Evolutionary conservation across 1,140 invertebrate genomes (phyloP).

Genomic region (Hestina assimilis): DNA sequence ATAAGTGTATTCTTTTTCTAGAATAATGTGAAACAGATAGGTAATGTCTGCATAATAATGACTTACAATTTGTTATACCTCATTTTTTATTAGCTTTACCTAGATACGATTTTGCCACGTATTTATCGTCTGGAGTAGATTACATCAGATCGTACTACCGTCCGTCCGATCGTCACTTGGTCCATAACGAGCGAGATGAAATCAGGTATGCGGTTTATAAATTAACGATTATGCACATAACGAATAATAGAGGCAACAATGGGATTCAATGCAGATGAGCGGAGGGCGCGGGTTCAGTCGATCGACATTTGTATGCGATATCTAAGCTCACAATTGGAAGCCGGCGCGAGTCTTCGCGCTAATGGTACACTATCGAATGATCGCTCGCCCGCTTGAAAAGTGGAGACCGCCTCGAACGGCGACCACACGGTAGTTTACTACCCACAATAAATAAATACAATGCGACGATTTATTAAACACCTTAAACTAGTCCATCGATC

Average conservation of each 20-base stretch:
- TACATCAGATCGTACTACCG: slow-evolving; percentile 6
- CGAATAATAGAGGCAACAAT: slow-evolving; percentile 75
- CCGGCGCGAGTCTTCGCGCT: slow-evolving; percentile 74
- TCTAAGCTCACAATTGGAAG: slow-evolving; percentile 76
- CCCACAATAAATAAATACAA: slow-evolving; percentile 63
- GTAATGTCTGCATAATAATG: too few species aligned
- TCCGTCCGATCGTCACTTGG: slow-evolving; percentile 11
- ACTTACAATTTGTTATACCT: too few species aligned
- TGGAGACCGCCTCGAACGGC: slow-evolving; percentile 61
- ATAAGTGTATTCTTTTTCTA: neutral
- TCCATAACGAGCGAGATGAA: slow-evolving; percentile 38
- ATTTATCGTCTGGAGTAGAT: neutral
- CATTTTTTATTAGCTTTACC: too few species aligned
- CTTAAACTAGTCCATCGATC: slow-evolving; percentile 23
- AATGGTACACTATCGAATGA: slow-evolving; percentile 74
- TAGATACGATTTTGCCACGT: too few species aligned
- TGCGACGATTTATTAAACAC: slow-evolving; percentile 28
- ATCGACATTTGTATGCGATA: slow-evolving; percentile 78
- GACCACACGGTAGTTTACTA: slow-evolving; percentile 59
- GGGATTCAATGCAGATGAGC: slow-evolving; percentile 77
- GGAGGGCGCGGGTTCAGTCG: slow-evolving; percentile 43
- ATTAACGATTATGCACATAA: slow-evolving; percentile 69
- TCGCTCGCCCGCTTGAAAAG: slow-evolving; percentile 61
- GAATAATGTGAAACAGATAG: neutral
- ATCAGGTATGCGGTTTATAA: slow-evolving; percentile 57